Conservation (phyloP, 2,797 vertebrate genomes). For the Arnoldichthys spilopterus region DNA sequence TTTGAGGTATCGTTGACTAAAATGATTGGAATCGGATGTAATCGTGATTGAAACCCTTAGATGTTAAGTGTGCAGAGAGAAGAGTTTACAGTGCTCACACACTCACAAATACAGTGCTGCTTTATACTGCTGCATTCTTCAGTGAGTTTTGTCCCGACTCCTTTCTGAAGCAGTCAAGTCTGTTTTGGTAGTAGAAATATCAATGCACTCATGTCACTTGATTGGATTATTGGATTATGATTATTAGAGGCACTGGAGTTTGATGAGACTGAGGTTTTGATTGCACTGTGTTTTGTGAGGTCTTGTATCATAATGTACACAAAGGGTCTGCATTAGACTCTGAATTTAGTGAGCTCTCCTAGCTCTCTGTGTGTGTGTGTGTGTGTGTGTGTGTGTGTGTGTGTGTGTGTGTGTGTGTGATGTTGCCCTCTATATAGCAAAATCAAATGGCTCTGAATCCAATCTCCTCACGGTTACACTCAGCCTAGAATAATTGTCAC, state of each 20-base stretch:
- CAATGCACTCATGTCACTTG: too few species aligned
- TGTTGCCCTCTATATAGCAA: slow-evolving; percentile 37
- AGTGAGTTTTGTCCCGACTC: too few species aligned
- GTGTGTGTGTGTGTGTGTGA: slow-evolving; percentile 22
- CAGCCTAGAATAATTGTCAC: slow-evolving; percentile 42
- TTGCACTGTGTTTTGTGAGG: background rate
- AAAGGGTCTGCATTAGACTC: slow-evolving; percentile 1
- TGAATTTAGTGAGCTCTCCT: background rate
- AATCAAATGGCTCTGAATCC: slow-evolving; percentile 49
- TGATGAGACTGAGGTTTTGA: background rate
- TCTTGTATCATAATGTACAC: slow-evolving; percentile 6
- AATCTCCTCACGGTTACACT: slow-evolving; percentile 35
- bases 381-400: slow-evolving; percentile 19
- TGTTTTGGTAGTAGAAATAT: too few species aligned
- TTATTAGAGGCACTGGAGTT: background rate
- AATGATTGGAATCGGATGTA: too few species aligned
- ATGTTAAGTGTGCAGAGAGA: too few species aligned
- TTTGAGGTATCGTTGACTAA: too few species aligned
- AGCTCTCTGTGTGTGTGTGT: slow-evolving; percentile 15
- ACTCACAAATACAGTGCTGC: too few species aligned
- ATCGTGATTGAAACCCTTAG: too few species aligned
- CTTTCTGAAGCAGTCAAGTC: too few species aligned
- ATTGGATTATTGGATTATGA: too few species aligned
- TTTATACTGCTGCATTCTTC: too few species aligned
- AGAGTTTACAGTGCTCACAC: too few species aligned